A percentile compares a stretch with the other conserved stretches of the same genome.
phyloP scores from a whole-genome alignment of 2,888 invertebrate genomes.

The Zygaena filipendulae region DNA sequence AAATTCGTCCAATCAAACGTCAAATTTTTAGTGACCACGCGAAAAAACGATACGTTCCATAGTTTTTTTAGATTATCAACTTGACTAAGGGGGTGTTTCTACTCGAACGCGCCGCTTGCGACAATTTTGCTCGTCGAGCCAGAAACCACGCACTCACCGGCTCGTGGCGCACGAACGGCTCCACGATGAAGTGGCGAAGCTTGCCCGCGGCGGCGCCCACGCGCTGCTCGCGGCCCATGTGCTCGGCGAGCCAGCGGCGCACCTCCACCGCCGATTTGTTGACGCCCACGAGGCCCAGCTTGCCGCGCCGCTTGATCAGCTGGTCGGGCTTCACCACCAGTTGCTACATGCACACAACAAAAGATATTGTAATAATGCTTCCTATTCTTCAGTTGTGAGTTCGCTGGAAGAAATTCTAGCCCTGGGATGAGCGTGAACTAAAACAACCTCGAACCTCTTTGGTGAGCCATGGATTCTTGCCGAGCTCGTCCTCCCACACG shows the following conservation, averaged over 20 bases:
- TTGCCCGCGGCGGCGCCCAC: constrained; percentile 91
- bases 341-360: constrained; percentile 61
- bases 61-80: too few species aligned
- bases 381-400: too few species aligned
- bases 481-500: constrained; percentile 79
- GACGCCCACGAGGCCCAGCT: constrained; percentile 95
- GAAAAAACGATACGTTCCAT: too few species aligned
- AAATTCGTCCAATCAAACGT: too few species aligned
- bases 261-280: constrained; percentile 85
- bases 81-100: too few species aligned
- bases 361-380: too few species aligned
- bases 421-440: too few species aligned
- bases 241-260: constrained; percentile 86
- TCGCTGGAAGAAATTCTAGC: too few species aligned
- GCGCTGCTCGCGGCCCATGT: constrained; percentile 85
- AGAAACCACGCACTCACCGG: too few species aligned
- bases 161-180: constrained; percentile 93
- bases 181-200: constrained; percentile 93
- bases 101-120: too few species aligned
- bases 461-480: constrained; percentile 87
- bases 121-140: too few species aligned
- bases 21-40: too few species aligned
- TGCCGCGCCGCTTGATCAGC: constrained; percentile 97
- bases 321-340: constrained; percentile 99
- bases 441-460: constrained; percentile 74